Evolutionary conservation across 2,113 vertebrate genomes (phyloP), one percentile per base, ranked within the genome.

Genomic region (Pollimyrus isidori): DNA sequence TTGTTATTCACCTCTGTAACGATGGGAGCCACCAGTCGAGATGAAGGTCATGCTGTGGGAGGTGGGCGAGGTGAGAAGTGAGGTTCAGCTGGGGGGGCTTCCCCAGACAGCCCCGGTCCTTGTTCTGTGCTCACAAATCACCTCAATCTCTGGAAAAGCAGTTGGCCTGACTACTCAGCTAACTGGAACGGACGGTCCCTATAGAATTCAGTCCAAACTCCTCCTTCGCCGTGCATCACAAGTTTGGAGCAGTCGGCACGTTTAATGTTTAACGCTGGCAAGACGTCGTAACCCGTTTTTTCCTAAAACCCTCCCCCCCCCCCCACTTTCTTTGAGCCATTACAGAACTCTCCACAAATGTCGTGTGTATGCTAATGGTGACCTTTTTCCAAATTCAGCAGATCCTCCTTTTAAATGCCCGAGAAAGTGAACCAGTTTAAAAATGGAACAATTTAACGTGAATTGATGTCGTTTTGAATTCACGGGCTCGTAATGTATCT

Each of bases 91-190:
- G 35, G 73, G 9, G 62, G 26, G 62, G n/a, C 58, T 65, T 65
- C 62, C 62, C 62, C n/a, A 65, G n/a, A 65, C 62, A 35, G 87
- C 45, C 17, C 80, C 80, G 48, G 80, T 9, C 48, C 83, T 86
- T 46, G 10, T 73, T 80, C 73, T 80, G 11, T 88, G 73, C 17
- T 65, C 58, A 69, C 42, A 88, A 85, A 49, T 69, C 62, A 49
- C 62, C 84, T 89, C 82, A 35, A 23, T 52, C 48, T 86, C 88
- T 89, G 80, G 52, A 84, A 89, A 89, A 85, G 46, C 11, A 45
- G 83, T 39, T 73, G 73, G 73, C 26, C 45, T 48, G n/a, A 3
- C 46, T 11, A 42, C 45, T 49, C n/a, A 80, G n/a, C 87, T 48
- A 58, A 53, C 88, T 49, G 35, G 52, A 86, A 50, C 48, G 46